Evolutionary conservation across 2,113 vertebrate genomes (phyloP).

Genomic region (Rhinichthys klamathensis): DNA sequence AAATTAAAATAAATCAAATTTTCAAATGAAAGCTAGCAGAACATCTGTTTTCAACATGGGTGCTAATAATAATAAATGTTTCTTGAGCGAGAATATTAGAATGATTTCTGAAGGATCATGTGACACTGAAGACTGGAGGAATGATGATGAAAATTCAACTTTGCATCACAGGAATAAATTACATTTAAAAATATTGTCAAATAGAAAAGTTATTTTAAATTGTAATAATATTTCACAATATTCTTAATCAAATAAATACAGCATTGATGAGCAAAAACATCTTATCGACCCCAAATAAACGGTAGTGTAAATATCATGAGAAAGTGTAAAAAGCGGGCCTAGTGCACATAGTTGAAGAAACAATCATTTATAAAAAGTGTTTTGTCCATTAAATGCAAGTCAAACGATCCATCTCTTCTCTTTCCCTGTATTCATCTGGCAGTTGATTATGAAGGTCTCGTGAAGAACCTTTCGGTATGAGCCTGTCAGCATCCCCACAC

Average conservation of each 20-base stretch:
- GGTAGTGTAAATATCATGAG: not conserved
- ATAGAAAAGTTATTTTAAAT: not conserved
- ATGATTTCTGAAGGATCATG: not conserved
- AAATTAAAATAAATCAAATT: no score
- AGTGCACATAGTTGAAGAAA: not conserved
- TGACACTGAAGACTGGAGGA: not conserved
- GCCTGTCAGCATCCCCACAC: conserved; percentile 52
- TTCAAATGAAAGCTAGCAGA: no score
- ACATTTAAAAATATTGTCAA: not conserved
- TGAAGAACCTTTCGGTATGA: conserved; percentile 94
- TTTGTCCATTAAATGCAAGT: not conserved
- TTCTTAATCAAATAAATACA: not conserved
- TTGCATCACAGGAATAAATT: not conserved
- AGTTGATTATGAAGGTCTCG: conserved; percentile 91
- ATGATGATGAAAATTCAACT: not conserved
- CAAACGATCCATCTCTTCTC: not conserved
- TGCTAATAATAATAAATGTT: not conserved
- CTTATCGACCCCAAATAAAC: no score
- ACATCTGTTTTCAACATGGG: not conserved
- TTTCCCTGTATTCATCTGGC: conserved; percentile 63
- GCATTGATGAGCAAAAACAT: not conserved
- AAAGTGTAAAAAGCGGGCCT: not conserved
- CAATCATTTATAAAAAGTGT: not conserved
- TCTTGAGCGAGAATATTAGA: not conserved
- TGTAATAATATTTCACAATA: not conserved